phyloP scores from a whole-genome alignment of 2,797 vertebrate species.

The Mergus octosetaceus region DNA sequence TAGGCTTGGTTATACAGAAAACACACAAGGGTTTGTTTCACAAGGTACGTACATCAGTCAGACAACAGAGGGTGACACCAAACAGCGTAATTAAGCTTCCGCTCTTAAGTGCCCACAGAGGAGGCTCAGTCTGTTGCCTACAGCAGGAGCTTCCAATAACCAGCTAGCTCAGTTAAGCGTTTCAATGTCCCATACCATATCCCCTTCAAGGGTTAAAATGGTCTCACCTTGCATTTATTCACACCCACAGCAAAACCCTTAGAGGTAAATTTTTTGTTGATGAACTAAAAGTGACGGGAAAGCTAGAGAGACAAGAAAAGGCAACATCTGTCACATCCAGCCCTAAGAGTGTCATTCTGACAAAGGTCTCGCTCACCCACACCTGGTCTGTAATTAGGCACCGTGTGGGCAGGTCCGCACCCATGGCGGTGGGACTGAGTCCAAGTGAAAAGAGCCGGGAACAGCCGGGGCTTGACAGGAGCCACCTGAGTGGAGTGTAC shows the following conservation, averaged over 20 bases:
- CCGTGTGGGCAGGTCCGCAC: conserved; percentile 38
- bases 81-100: neutral
- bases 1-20: neutral
- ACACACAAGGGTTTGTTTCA: neutral
- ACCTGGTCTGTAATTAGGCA: conserved; percentile 43
- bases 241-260: neutral
- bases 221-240: neutral
- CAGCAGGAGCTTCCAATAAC: neutral
- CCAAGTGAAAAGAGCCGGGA: conserved; percentile 34
- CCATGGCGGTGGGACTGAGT: neutral
- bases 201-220: neutral
- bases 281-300: neutral
- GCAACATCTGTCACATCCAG: neutral
- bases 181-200: neutral
- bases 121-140: neutral
- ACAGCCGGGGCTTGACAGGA: neutral
- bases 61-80: neutral
- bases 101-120: neutral
- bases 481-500: neutral
- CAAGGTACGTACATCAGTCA: accelerated
- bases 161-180: neutral
- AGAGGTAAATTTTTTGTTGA: neutral
- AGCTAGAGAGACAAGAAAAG: neutral
- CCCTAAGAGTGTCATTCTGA: neutral
- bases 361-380: conserved; percentile 48